Conservation (phyloP, 2,113 vertebrate species). For the Ariopsis seemanni region DNA sequence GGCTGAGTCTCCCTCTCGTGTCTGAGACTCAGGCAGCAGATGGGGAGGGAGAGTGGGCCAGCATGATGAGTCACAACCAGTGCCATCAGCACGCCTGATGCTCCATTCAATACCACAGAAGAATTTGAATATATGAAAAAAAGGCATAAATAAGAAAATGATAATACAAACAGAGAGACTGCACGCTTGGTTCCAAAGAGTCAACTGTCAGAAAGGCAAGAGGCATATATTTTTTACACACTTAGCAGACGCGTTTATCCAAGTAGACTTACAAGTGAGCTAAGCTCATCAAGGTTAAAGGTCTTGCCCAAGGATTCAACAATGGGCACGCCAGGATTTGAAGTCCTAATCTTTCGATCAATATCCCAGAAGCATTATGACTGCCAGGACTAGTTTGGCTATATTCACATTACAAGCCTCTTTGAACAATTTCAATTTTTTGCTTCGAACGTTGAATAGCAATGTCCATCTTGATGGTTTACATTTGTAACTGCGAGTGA, state of each 20-base stretch:
- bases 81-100: slow-evolving; percentile 77
- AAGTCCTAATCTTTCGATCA: background rate
- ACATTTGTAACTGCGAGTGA: background rate
- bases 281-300: background rate
- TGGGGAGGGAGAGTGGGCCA: slow-evolving; percentile 76
- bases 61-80: slow-evolving; percentile 78
- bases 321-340: background rate
- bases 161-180: slow-evolving; percentile 61
- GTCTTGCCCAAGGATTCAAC: background rate
- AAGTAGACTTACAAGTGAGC: background rate
- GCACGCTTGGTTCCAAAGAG: slow-evolving; percentile 53
- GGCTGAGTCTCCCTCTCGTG: slow-evolving; percentile 71
- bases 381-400: background rate
- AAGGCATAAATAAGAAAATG: slow-evolving; percentile 47
- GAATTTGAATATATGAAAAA: slow-evolving; percentile 21
- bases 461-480: background rate
- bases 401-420: background rate
- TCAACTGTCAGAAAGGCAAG: slow-evolving; percentile 53
- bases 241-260: background rate
- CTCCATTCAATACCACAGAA: slow-evolving; percentile 71
- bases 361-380: background rate
- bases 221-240: background rate
- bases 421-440: background rate
- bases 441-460: too few relatives aligned
- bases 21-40: slow-evolving; percentile 73